Evolutionary conservation across 2,113 vertebrate species (phyloP), one percentile per base, ranked within the genome.

Genomic region (Psilopogon haemacephalus): DNA sequence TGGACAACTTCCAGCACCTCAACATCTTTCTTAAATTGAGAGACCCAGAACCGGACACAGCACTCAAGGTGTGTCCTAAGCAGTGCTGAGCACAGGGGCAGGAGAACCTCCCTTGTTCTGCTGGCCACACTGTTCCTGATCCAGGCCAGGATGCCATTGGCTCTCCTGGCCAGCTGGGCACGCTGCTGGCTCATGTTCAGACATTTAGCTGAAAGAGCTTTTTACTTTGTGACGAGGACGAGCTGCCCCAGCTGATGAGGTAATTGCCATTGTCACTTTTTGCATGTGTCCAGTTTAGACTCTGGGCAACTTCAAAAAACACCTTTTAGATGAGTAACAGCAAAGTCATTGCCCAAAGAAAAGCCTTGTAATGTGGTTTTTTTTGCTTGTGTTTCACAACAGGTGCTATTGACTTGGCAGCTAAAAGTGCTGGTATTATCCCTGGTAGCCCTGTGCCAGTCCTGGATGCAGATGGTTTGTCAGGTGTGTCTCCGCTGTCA

Each of bases 341-440:
- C 28, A 40, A 69, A 63, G 27, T 40, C 30, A 56, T 11, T 26
- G 20, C 15, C 26, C 40, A 32, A 90, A 64, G 35, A 44, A 79
- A 54, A 88, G 63, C 20, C 26, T 76, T 69, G 12, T 81, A 50
- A 84, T 32, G 11, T 68, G 18, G 5, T 68, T 26, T 5, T 6
- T 35, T 65, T 76, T 56, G 2, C 1, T 16, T 62, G 24, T 48
- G 64, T 76, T 37, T 92, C 71, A 11, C 30, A 9, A 88, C 93
- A 99, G 99, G 99, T 97, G 98, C 99, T 79, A 98, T 99, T 13
- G 99, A 99, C 95, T 95, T 99, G 90, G 99, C 99, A 75, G 99
- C 99, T 32, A 99, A 99, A 89, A 98, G 98, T 91, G 99, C 99
- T 23, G 99, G 99, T 71, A 99, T 99, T 95, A 99, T 99, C 76